A percentile compares a stretch with the other conserved stretches of the same genome.
Conservation (phyloP, 2,888 invertebrate species). For the Xestia rhomboidea region DNA sequence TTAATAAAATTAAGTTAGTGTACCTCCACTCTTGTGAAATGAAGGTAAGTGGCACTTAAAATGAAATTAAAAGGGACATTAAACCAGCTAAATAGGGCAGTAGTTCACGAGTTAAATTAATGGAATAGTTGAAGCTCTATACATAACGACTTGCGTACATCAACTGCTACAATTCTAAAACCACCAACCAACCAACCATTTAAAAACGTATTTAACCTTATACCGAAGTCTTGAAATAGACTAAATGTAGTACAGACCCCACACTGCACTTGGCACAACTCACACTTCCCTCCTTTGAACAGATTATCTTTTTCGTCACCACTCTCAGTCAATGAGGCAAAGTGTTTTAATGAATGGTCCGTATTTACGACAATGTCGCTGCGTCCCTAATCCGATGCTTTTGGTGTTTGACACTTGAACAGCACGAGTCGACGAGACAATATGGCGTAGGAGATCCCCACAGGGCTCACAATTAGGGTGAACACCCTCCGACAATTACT, state of each 20-base stretch:
- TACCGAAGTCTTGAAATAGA: neutral
- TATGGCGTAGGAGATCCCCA: conserved; percentile 70
- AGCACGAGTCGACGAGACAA: conserved; percentile 72
- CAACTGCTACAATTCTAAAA: neutral
- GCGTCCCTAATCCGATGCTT: conserved; percentile 66
- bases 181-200: no score
- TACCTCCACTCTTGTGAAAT: neutral
- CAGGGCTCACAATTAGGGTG: conserved; percentile 83
- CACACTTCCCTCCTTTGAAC: conserved; percentile 20
- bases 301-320: conserved; percentile 45
- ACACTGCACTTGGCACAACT: neutral
- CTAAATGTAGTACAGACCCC: conserved; percentile 1
- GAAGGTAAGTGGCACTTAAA: conserved; percentile 9
- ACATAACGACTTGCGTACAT: neutral
- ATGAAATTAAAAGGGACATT: conserved; percentile 1
- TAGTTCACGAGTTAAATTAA: neutral
- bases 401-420: conserved; percentile 84
- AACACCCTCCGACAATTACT: conserved; percentile 87
- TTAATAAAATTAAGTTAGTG: neutral
- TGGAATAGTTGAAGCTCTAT: neutral
- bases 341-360: conserved; percentile 59
- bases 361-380: conserved; percentile 54
- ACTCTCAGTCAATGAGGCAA: conserved; percentile 57
- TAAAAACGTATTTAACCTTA: neutral
- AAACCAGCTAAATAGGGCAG: neutral